These are phyloP conservation scores for Zaprionus gabonicus DNA, from an alignment of 1,140 invertebrate genomes.

Conservation along the genomic window DNA sequence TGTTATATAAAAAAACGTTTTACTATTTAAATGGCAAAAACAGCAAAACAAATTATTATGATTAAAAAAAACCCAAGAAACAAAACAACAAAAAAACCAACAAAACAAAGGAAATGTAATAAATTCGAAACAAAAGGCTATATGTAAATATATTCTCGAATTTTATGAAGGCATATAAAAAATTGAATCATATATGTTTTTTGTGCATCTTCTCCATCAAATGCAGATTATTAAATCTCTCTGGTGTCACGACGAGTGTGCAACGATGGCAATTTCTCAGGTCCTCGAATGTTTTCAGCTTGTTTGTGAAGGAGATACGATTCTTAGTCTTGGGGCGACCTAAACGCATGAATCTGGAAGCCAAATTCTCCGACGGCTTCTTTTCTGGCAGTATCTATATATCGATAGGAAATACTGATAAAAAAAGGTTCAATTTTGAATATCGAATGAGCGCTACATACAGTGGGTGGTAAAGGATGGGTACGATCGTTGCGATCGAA, in stretches of 20 bases:
- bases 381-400: background rate
- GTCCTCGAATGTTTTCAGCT: slow-evolving; percentile 40
- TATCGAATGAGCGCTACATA: background rate
- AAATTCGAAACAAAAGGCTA: slow-evolving; percentile 64
- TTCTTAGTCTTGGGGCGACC: slow-evolving; percentile 6
- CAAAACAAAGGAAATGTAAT: slow-evolving; percentile 69
- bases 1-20: slow-evolving; percentile 77
- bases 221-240: slow-evolving; percentile 38
- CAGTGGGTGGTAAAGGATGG: background rate
- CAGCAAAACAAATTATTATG: slow-evolving; percentile 57
- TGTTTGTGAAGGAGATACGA: slow-evolving; percentile 3
- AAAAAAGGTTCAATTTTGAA: background rate
- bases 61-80: slow-evolving; percentile 33
- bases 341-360: slow-evolving; percentile 23
- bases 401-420: background rate
- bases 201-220: background rate
- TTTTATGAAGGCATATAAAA: slow-evolving; percentile 24
- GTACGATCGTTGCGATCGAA: slow-evolving; percentile 31
- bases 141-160: slow-evolving; percentile 47
- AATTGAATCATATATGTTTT: background rate
- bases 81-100: slow-evolving; percentile 28
- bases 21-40: slow-evolving; percentile 72
- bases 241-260: slow-evolving; percentile 36
- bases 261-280: slow-evolving; percentile 34
- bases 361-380: background rate